phyloP scores from a whole-genome alignment of 2,113 vertebrate species.

The Mirounga angustirostris region DNA sequence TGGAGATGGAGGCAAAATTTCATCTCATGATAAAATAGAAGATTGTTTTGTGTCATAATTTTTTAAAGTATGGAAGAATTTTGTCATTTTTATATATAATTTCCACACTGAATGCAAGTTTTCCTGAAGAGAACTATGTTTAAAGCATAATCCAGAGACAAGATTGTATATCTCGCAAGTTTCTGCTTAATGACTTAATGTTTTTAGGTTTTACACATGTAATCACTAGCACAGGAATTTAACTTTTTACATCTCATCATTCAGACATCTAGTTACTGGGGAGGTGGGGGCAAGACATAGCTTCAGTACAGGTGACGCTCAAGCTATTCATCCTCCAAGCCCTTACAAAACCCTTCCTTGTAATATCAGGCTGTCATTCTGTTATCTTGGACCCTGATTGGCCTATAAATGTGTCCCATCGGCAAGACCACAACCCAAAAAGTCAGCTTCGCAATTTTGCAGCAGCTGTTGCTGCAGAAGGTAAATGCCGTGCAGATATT shows the following conservation, averaged over 20 bases:
- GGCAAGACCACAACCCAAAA: slow-evolving; percentile 72
- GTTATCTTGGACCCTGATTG: background rate
- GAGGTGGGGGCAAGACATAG: background rate
- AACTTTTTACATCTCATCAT: background rate
- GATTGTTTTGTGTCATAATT: background rate
- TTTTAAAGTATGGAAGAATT: slow-evolving; percentile 13
- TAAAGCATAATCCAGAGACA: background rate
- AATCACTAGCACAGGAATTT: background rate
- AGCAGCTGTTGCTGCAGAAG: slow-evolving; percentile 86
- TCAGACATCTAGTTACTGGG: background rate
- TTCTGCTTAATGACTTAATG: background rate
- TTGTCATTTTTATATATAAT: background rate
- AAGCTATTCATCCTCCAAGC: background rate
- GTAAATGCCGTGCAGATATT: slow-evolving; percentile 84
- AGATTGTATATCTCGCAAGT: background rate
- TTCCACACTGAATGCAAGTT: background rate
- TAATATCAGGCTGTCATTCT: background rate
- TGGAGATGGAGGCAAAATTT: background rate
- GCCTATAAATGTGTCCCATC: background rate
- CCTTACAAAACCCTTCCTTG: background rate
- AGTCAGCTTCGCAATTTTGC: slow-evolving; percentile 73
- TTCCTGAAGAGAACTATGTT: background rate
- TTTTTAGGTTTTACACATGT: background rate
- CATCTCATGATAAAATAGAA: background rate
- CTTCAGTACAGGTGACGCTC: background rate